Evolutionary conservation across 2,797 vertebrate genomes (phyloP), one percentile per base, ranked within the genome.

Genomic region (Sciurus vulgaris): DNA sequence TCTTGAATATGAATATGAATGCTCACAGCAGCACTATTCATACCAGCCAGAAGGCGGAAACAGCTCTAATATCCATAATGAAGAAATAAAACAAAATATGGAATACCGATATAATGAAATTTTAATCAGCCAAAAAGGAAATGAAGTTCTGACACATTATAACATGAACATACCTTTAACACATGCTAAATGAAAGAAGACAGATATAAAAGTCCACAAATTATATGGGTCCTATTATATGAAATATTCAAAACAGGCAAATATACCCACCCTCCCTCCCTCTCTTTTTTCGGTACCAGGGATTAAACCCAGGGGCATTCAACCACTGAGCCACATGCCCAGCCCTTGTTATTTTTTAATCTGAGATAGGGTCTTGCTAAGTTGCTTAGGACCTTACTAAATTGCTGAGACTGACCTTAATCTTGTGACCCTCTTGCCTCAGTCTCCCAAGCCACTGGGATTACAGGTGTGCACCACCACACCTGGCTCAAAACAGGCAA

Each of bases 181-280:
- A 91, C 30, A 33, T 83, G 38, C 49, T 78, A 95, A 82, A 49
- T 94, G 73, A 94, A 92, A 85, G 24, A 77, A 94, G 28, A 91
- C 5, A 87, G 13, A 74, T 5, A 49, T 20, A 47, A 74, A 93
- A 83, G 38, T 81, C 56, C 51, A 86, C 20, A 95, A 91, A 95
- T 44, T 41, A 14, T 51, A 59, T 77, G 76, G 59, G 49, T 61
- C n/a, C 72, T 78, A 91, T 89, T 91, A 93, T 28, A 86, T 69
- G 24, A 95, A 94, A 65, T 81, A 95, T 49, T 41, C 59, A n/a
- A 89, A 91, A 89, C 0, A 92, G 38, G 69, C 35, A 56, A 56
- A 56, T 56, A 22, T 17, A 56, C 2, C 0, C 20, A 22, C 22
- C 18, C 7, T 20, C 18, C 15, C 17, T 54, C 15, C 5, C 18